Base-by-base conservation (phyloP, 2,113 vertebrate genomes). In the Peromyscus leucopus region DNA sequence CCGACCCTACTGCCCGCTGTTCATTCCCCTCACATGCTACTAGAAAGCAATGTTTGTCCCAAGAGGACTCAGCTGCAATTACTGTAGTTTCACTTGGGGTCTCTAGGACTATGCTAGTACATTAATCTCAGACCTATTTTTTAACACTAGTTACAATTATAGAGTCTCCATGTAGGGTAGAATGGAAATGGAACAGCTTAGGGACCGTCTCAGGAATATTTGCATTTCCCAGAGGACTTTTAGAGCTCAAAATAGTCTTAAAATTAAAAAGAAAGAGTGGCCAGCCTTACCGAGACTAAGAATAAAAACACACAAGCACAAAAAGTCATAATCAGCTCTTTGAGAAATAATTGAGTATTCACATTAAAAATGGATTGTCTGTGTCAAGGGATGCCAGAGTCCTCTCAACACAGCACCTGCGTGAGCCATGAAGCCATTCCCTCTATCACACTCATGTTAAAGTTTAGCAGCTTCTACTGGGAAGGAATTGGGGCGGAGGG, bases 161-260 rank as follows among this genome's bases (percentile, higher is more conserved):
- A 69, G 91, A 88, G 65, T 57, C 48, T 33, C 48, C 24, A 28
- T 10, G 5, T 46, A 72, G 72, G 76, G 33, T 13, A 51, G 31
- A 80, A 72, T 94, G 71, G 51, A 95, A 84, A 72, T 55, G 3
- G 92, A 86, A 55, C 46, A 89, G 65, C 83, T 72, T 86, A 95
- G 80, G 69, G 95, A 72, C 65, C 69, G 48, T 31, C 36, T 90
- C 42, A 42, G 89, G 63, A 39, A 90, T 7, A 63, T 75, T 80
- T 93, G 79, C 71, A 55, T 82, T 93, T 96, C 76, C 76, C 95
- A 92, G 89, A 91, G 82, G 82, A 91, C 31, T 74, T 75, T 19
- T 51, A 42, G 51, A 85, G 59, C 48, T 63, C 46, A 71, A 85
- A 94, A 80, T 89, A 87, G 88, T 92, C 55, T 67, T 91, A 76